Evolutionary conservation across 2,888 invertebrate genomes (phyloP).

Genomic region (Lymantria dispar): DNA sequence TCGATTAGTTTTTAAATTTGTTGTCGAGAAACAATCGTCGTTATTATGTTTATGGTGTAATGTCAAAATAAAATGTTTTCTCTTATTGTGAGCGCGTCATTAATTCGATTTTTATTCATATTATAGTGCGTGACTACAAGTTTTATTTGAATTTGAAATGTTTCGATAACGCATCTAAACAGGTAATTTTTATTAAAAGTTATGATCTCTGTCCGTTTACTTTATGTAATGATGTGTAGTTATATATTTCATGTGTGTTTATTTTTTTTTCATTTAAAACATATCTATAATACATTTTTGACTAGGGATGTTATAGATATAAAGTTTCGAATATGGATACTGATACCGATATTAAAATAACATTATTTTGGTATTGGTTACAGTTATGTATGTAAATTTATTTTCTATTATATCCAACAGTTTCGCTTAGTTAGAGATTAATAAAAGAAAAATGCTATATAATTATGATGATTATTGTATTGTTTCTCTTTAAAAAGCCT

Average conservation of each 20-base stretch:
- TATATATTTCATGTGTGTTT: slow-evolving; percentile 2
- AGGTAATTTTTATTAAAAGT: slow-evolving; percentile 39
- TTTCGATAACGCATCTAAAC: slow-evolving; percentile 53
- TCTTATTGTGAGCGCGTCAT: slow-evolving; percentile 62
- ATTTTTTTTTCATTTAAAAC: too few relatives aligned
- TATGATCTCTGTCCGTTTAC: slow-evolving; percentile 15
- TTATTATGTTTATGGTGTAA: slow-evolving; percentile 71
- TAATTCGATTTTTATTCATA: slow-evolving; percentile 72
- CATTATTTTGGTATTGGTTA: too few relatives aligned
- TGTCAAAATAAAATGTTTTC: slow-evolving; percentile 74
- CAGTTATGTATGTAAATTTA: too few relatives aligned
- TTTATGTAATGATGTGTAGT: not conserved
- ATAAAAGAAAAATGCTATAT: too few relatives aligned
- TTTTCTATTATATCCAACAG: too few relatives aligned
- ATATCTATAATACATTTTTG: too few relatives aligned
- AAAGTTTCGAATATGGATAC: too few relatives aligned
- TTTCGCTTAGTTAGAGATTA: too few relatives aligned
- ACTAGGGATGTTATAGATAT: too few relatives aligned
- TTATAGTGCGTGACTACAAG: slow-evolving; percentile 58
- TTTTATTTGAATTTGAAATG: slow-evolving; percentile 49
- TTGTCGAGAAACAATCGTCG: slow-evolving; percentile 56
- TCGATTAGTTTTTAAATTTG: slow-evolving; percentile 18
- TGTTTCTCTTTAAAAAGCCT: too few relatives aligned
- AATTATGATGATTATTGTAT: too few relatives aligned
- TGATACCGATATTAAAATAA: too few relatives aligned